Percentiles rank a stretch among this genome's conserved stretches.
phyloP scores from a whole-genome alignment of 2,797 vertebrate species.

The Schizopygopsis pylzovi region DNA sequence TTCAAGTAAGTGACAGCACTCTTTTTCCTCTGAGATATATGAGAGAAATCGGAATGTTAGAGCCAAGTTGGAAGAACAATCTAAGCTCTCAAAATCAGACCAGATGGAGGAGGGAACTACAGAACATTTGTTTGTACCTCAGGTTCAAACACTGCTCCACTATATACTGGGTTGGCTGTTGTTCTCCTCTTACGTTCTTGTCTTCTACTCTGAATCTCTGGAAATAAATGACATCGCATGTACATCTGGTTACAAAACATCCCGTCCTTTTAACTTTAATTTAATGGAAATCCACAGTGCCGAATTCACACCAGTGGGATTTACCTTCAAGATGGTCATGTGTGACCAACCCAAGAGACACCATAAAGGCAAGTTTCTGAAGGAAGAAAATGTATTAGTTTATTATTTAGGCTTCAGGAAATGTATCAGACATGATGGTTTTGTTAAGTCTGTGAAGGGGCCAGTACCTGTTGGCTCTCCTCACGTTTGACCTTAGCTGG shows the following conservation, averaged over 20 bases:
- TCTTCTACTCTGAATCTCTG: constrained; percentile 98
- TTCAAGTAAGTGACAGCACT: constrained; percentile 98
- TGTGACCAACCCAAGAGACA: constrained; percentile 95
- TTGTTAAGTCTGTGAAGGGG: not conserved
- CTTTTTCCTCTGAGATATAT: constrained; percentile 91
- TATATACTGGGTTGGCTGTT: constrained; percentile 98
- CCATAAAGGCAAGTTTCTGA: constrained; percentile 99
- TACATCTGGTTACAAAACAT: constrained; percentile 3
- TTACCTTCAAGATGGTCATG: constrained; percentile 97
- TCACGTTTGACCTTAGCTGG: constrained; percentile 90
- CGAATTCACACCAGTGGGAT: not conserved
- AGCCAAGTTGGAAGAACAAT: not conserved
- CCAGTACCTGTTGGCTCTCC: constrained; percentile 93
- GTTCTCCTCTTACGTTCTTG: constrained; percentile 98
- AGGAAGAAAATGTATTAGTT: constrained; percentile 53
- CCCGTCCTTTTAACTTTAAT: not conserved
- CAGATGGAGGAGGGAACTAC: not conserved
- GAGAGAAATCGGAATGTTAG: constrained; percentile 2
- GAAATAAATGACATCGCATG: constrained; percentile 54
- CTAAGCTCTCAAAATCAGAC: not conserved
- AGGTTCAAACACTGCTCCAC: constrained; percentile 96
- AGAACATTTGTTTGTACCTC: constrained; percentile 75
- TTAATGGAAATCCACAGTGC: not conserved
- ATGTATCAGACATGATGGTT: not conserved
- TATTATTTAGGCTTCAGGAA: not conserved